Base-by-base conservation (phyloP, 2,888 invertebrate genomes). In the Drosophila suboccidentalis region DNA sequence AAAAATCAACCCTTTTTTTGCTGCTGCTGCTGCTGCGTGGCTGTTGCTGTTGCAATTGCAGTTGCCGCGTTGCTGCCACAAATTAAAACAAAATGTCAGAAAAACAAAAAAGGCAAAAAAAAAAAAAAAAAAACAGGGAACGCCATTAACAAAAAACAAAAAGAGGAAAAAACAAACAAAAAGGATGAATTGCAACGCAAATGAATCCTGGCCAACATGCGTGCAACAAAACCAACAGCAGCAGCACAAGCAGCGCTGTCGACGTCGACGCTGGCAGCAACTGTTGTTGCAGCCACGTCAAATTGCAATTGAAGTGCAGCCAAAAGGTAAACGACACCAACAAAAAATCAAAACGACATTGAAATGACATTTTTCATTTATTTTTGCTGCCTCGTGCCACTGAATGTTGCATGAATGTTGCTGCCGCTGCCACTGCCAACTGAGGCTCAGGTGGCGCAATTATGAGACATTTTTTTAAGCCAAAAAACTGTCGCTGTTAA, bases 61-160 rank as follows among this genome's bases (percentile, higher is more conserved):
- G 54, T 51, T 34, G 60, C 60, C 34, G 66, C 63, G 72, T 43
- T 77, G 72, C 80, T 84, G 85, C 82, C 81, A 82, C 85, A 89
- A 90, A 89, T 87, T 90, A 89, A 89, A 90, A 90, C 84, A 85
- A 91, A 90, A 90, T 90, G 87, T 89, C 89, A 79, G 89, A 78
- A 80, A 77, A 72, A 63, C 55, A 49, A 71, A 75, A 75, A 64
- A 71, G 22, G 49, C 53, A 47, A 88, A 87, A 84, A 78, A 82
- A 82, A 2, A 34, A 77, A 49, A 62, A 64, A 68, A 64, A 76
- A 74, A 63, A 61, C 44, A 41, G 51, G 54, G 43, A 71, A 75
- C 51, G 64, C 69, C 74, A 73, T 64, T 71, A 77, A 75, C 66
- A 73, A 75, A 78, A 73, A 71, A 58, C 32, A 41, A 29, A 19